Evolutionary conservation across 2,797 vertebrate genomes (phyloP), one percentile per base, ranked within the genome.

Genomic region (Cercopithecus mitis): DNA sequence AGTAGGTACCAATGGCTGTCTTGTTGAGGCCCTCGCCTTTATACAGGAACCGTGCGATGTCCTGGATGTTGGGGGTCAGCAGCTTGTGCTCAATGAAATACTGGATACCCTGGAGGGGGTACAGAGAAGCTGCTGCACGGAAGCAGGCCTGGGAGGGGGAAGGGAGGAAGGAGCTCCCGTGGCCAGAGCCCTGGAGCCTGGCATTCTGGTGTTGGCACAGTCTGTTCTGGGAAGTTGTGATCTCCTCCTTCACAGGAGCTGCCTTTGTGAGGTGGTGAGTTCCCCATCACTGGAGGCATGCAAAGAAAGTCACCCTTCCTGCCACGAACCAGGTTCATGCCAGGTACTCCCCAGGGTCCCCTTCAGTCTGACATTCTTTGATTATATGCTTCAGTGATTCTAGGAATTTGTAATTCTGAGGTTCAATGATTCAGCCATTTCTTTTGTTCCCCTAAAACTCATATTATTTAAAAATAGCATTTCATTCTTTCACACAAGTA

Each of bases 21-120:
- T 99, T 99, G 98, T 99, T 99, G 97, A 99, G 99, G 30, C 99
- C 99, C 91, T 99, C 99, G 17, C 99, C 99, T 97, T 99, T 99
- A 98, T 99, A 99, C 36, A 99, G 99, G 98, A 99, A 99, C 94
- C 98, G 99, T 2, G 99, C 99, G 0, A 99, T 99, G 72, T 98
- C 97, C n/a, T 97, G 98, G 33, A 98, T 97, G 0, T 98, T 94
- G 58, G 98, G 95, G 10, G 99, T 98, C 97, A 99, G 95, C 17
- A 99, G 96, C 50, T 99, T 98, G 9, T 99, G 99, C 43, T 99
- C 99, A 24, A 83, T 99, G 97, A 99, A 98, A 93, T 99, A 99
- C 94, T 98, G 98, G 86, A 99, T 99, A 2, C 99, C 99, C 99
- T 99, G 97, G 19, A 96, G 76, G 52, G 55, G 27, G 57, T 86